Conservation (phyloP, 2,888 invertebrate genomes). For the Synanthedon andrenaeformis region DNA sequence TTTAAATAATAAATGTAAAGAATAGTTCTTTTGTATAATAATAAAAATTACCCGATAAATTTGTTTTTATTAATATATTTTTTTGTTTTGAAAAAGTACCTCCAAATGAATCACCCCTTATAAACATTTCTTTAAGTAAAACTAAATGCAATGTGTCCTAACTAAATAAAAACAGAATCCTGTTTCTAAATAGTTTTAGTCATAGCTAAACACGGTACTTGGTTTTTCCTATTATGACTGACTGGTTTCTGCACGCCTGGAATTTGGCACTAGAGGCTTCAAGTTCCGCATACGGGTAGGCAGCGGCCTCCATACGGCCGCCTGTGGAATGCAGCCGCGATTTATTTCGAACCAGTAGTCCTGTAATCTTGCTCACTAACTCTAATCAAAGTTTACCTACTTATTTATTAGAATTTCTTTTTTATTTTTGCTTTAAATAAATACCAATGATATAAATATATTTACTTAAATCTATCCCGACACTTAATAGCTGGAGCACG, state of each 20-base stretch:
- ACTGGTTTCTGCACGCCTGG: slow-evolving; percentile 32
- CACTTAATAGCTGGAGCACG: no score
- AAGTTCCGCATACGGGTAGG: slow-evolving; percentile 25
- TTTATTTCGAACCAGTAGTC: slow-evolving; percentile 11
- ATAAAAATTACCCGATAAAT: no score
- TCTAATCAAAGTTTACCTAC: not conserved
- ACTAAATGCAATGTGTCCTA: no score
- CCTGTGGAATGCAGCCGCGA: slow-evolving; percentile 27
- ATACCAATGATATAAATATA: not conserved
- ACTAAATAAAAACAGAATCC: no score
- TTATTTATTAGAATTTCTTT: not conserved
- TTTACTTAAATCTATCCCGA: no score
- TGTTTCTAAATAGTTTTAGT: no score
- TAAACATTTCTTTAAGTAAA: no score
- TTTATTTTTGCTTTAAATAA: not conserved
- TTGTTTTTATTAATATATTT: no score
- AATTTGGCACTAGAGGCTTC: slow-evolving; percentile 24
- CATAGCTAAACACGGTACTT: not conserved
- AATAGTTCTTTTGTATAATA: no score
- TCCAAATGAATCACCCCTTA: no score
- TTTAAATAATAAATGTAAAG: no score
- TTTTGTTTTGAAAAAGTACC: no score
- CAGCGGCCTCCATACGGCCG: slow-evolving; percentile 10
- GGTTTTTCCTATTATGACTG: slow-evolving; percentile 31
- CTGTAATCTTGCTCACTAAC: not conserved